Evolutionary conservation across 2,888 invertebrate species (phyloP), one percentile per base, ranked within the genome.

Genomic region (Drosophila bunnanda): DNA sequence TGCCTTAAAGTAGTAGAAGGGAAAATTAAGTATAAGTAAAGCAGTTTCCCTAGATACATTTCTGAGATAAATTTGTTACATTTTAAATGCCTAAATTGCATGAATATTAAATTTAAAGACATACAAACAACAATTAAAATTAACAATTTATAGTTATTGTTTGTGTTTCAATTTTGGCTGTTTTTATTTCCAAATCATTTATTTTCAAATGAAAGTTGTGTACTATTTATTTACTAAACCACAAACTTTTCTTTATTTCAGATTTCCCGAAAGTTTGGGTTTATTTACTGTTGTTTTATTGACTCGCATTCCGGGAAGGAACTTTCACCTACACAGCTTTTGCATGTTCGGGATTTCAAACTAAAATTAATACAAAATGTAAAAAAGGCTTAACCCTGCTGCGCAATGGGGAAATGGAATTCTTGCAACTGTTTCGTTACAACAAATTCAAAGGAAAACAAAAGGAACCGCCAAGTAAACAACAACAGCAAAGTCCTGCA

Each of bases 401-500:
- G 13, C n/a, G 20, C 65, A 22, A 28, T 4, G 30, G 58, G 65
- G 17, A 52, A 52, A 30, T 43, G 20, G 46, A 55, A 34, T 39
- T 48, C 28, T 34, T 25, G 32, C 32, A n/a, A 55, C n/a, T 32
- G 77, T 76, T 77, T 57, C 64, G 70, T 71, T 78, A 68, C 77
- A 74, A 41, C 41, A 57, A 70, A 70, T 64, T 72, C 64, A 60
- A 71, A 71, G 69, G 56, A 58, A 66, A 57, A 78, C 78, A 81
- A 81, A 79, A 73, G 82, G 58, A 80, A 78, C 77, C 74, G 68
- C 76, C 75, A 68, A 79, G 72, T 79, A 83, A 83, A 84, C 79
- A 79, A 44, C 50, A 68, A 66, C 48, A 57, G 55, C 15, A 73
- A 48, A 72, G 46, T 64, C 52, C 41, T 74, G 43, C 28, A 57